Evolutionary conservation across 2,113 vertebrate genomes (phyloP).

Genomic region (Poecilia latipinna): DNA sequence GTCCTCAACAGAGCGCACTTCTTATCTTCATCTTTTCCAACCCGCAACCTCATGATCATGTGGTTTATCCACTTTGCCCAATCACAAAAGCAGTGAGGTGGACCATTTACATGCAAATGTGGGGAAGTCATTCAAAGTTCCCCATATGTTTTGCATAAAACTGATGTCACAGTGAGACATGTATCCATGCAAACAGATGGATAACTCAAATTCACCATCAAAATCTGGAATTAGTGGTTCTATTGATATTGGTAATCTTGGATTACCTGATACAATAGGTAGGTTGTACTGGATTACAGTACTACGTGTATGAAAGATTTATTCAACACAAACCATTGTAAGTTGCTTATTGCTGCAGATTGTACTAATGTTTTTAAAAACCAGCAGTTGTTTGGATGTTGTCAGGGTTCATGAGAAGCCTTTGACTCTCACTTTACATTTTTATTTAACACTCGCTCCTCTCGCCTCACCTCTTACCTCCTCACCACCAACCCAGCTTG

Average conservation of each 20-base stretch:
- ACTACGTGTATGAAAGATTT: too few relatives aligned
- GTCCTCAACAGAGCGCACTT: constrained; percentile 63
- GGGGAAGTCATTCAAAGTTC: constrained; percentile 39
- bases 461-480: too few relatives aligned
- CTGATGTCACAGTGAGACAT: constrained; percentile 35
- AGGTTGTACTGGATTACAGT: background rate
- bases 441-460: too few relatives aligned
- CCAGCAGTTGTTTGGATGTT: background rate
- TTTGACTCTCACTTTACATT: background rate
- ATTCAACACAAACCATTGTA: background rate
- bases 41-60: constrained; percentile 64
- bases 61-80: constrained; percentile 57
- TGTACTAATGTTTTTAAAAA: background rate
- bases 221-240: background rate
- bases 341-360: background rate
- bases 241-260: constrained; percentile 13
- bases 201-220: constrained; percentile 17
- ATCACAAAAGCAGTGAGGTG: constrained; percentile 54
- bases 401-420: background rate
- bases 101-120: constrained; percentile 64
- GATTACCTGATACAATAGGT: background rate
- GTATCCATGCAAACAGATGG: constrained; percentile 28
- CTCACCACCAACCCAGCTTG: background rate
- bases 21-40: constrained; percentile 66
- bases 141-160: constrained; percentile 39